Percentiles rank a stretch among this genome's conserved stretches.
Conservation (phyloP, 2,113 vertebrate genomes). For the Hemicordylus capensis region DNA sequence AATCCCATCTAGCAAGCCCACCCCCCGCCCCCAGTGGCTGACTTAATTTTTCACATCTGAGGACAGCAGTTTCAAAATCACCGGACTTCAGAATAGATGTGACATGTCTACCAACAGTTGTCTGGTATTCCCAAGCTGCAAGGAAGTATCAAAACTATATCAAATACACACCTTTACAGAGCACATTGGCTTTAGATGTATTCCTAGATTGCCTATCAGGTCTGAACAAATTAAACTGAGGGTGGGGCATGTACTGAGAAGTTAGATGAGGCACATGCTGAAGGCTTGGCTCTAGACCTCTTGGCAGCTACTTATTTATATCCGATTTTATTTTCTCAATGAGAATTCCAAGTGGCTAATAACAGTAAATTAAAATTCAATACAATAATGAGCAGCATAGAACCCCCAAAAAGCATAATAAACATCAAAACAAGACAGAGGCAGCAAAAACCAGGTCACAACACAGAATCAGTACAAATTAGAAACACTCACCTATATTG, state of each 20-base stretch:
- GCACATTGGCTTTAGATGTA: background rate
- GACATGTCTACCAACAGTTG: background rate
- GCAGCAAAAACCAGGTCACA: too few relatives aligned
- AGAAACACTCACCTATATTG: too few relatives aligned
- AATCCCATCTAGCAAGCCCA: background rate
- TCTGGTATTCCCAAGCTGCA: background rate
- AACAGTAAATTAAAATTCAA: too few relatives aligned
- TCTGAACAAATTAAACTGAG: background rate
- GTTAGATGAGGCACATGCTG: background rate
- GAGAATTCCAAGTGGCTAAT: too few relatives aligned
- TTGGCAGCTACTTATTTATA: too few relatives aligned
- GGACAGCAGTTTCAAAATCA: background rate
- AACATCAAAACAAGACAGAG: too few relatives aligned
- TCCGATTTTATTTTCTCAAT: too few relatives aligned
- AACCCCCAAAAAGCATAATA: too few relatives aligned
- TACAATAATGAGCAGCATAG: too few relatives aligned
- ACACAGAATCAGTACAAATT: too few relatives aligned
- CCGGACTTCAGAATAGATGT: background rate
- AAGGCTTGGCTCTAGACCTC: too few relatives aligned
- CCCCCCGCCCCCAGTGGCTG: background rate
- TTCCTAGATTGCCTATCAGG: background rate
- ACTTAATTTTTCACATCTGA: background rate
- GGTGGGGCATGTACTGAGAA: background rate
- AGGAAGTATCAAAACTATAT: background rate
- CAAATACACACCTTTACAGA: background rate